Conservation (phyloP, 2,888 invertebrate genomes). For the Diarsia rubi region DNA sequence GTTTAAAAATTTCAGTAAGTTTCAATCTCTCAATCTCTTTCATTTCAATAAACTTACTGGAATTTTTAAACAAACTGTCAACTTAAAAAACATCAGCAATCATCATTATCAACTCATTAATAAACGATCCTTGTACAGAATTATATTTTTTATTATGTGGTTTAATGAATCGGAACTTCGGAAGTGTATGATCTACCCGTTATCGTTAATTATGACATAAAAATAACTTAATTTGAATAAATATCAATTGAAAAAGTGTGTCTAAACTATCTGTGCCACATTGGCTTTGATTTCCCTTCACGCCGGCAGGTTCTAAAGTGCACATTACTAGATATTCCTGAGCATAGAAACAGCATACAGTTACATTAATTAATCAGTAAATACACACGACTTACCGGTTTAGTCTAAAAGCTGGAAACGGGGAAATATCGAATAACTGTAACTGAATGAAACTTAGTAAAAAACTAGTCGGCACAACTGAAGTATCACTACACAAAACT, state of each 20-base stretch:
- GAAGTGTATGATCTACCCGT: conserved; percentile 10
- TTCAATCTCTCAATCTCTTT: too few species aligned
- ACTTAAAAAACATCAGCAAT: too few species aligned
- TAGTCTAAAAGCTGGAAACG: background rate
- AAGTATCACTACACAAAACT: conserved; percentile 46
- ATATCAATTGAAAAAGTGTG: background rate
- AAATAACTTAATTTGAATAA: background rate
- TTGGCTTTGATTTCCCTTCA: conserved; percentile 12
- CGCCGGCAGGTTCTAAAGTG: conserved; percentile 26
- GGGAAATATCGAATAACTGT: background rate
- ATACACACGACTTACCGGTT: conserved; percentile 44
- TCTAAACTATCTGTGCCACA: background rate
- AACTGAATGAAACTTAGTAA: conserved; percentile 12
- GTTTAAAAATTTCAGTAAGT: background rate
- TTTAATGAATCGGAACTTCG: background rate
- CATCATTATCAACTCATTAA: too few species aligned
- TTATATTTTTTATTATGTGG: background rate
- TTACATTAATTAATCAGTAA: conserved; percentile 18
- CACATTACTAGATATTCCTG: conserved; percentile 11
- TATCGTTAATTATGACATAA: background rate
- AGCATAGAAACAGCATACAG: conserved; percentile 14
- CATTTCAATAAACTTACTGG: too few species aligned
- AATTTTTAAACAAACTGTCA: too few species aligned
- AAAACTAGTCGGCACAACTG: conserved; percentile 26
- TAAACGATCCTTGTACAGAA: background rate